Evolutionary conservation across 2,888 invertebrate species (phyloP).

Genomic region (Drosophila borealis): DNA sequence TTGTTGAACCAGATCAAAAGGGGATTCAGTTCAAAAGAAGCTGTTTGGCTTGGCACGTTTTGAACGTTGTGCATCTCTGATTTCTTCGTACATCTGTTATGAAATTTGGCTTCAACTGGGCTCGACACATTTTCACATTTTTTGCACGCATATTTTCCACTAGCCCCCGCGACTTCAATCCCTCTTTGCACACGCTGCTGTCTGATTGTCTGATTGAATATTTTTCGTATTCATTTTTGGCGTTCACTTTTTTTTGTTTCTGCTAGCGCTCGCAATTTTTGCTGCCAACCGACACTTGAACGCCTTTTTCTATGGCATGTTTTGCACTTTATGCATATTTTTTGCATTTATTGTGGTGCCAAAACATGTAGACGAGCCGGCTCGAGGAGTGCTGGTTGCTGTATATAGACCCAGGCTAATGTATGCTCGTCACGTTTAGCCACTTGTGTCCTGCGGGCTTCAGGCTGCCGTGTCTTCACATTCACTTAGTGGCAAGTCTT

Average conservation of each 20-base stretch:
- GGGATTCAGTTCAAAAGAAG: not conserved
- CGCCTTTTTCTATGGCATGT: constrained; percentile 45
- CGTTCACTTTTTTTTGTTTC: constrained; percentile 29
- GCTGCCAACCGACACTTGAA: constrained; percentile 40
- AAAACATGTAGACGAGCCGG: constrained; percentile 46
- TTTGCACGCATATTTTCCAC: constrained; percentile 33
- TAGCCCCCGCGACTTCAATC: not conserved
- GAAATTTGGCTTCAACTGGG: constrained; percentile 27
- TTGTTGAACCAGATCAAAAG: not conserved
- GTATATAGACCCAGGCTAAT: constrained; percentile 49
- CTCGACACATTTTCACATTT: constrained; percentile 42
- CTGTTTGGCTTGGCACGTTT: not conserved
- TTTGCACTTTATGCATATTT: constrained; percentile 71
- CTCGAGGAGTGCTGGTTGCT: not conserved
- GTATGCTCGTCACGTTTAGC: constrained; percentile 81
- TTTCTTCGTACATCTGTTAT: constrained; percentile 8
- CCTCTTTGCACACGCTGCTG: not conserved
- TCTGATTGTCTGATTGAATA: constrained; percentile 69
- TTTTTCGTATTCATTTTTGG: constrained; percentile 51
- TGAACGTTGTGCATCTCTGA: constrained; percentile 7
- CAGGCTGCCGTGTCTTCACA: constrained; percentile 62
- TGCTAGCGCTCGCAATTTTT: constrained; percentile 61
- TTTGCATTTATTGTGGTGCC: constrained; percentile 73
- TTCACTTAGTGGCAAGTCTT: constrained; percentile 67
- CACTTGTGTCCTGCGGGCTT: constrained; percentile 72